These are phyloP conservation scores for Echiichthys vipera DNA, from an alignment of 2,797 vertebrate species.

Conservation along the genomic window DNA sequence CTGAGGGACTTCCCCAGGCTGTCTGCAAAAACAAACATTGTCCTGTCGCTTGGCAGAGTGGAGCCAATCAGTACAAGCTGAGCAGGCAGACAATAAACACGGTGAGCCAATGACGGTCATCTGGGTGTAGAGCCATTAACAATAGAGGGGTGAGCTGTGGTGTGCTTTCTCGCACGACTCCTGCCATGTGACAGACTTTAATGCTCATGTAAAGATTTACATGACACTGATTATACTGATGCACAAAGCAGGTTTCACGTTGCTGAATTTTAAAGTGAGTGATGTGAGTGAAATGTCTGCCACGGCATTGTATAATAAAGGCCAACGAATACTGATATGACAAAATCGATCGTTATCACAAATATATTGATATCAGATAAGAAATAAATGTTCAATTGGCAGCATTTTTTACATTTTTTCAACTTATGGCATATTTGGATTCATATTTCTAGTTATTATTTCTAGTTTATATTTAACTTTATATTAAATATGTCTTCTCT, in stretches of 20 bases:
- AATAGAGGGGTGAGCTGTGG: conserved; percentile 46
- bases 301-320: background rate
- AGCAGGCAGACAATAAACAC: conserved; percentile 63
- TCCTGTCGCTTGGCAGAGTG: conserved; percentile 37
- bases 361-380: background rate
- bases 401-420: background rate
- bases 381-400: background rate
- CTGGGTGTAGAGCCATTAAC: conserved; percentile 56
- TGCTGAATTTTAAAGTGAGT: no score
- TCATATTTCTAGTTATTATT: background rate
- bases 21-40: conserved; percentile 76
- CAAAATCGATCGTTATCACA: background rate
- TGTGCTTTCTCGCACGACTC: conserved; percentile 17
- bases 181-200: conserved; percentile 27
- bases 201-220: conserved; percentile 15
- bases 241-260: background rate
- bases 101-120: conserved; percentile 44
- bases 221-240: background rate
- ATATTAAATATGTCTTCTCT: background rate
- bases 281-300: no score
- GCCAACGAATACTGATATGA: background rate
- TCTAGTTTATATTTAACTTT: background rate
- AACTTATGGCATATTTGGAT: background rate
- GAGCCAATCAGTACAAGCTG: conserved; percentile 62
- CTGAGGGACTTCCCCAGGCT: conserved; percentile 78